phyloP scores from a whole-genome alignment of 2,797 vertebrate genomes.

The Esox masquinongy region DNA sequence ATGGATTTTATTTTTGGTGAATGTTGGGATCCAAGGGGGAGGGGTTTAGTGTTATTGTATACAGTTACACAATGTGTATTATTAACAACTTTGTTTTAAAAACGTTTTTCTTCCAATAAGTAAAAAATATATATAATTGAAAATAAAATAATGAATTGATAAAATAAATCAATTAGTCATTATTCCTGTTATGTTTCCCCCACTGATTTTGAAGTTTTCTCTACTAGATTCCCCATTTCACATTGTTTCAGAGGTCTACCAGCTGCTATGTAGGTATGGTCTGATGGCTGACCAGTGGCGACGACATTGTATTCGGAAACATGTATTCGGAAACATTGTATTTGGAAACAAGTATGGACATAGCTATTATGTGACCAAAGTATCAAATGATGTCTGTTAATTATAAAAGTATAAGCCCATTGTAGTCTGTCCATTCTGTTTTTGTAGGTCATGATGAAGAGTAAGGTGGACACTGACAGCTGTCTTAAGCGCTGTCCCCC shows the following conservation, averaged over 20 bases:
- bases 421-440: conserved; percentile 36
- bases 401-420: conserved; percentile 45
- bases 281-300: conserved; percentile 14
- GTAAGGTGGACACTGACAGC: conserved; percentile 55
- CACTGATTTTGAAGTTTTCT: background rate
- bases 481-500: conserved; percentile 43
- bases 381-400: conserved; percentile 49
- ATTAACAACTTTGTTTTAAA: conserved; percentile 46
- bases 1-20: conserved; percentile 14
- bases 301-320: background rate
- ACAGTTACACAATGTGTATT: conserved; percentile 47
- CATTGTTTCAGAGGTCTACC: conserved; percentile 14
- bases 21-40: conserved; percentile 17
- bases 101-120: conserved; percentile 27
- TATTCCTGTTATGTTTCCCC: background rate
- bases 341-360: conserved; percentile 16
- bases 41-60: conserved; percentile 33
- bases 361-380: conserved; percentile 30
- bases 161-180: background rate
- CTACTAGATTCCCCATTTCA: too few relatives aligned
- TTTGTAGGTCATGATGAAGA: conserved; percentile 31
- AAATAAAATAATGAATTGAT: conserved; percentile 42
- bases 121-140: conserved; percentile 51
- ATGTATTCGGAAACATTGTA: conserved; percentile 12
- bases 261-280: conserved; percentile 16